Evolutionary conservation across 2,888 invertebrate genomes (phyloP).

Genomic region (Drosophila mayaguana): DNA sequence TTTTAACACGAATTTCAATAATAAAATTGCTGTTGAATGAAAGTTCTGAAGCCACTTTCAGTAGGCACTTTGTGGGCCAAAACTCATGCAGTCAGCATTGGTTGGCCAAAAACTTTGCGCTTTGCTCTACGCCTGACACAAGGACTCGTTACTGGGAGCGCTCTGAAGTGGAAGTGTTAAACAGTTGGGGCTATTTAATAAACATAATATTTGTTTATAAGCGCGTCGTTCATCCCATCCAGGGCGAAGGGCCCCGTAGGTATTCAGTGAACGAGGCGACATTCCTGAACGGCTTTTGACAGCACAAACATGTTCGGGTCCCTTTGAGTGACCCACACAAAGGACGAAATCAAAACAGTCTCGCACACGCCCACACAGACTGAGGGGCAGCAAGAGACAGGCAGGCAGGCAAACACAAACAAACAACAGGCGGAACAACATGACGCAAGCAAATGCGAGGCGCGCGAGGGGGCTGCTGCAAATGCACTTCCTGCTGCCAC

Average conservation of each 20-base stretch:
- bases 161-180: slow-evolving; percentile 49
- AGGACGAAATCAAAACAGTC: slow-evolving; percentile 61
- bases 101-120: slow-evolving; percentile 2
- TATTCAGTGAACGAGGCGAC: slow-evolving; percentile 11
- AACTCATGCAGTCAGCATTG: slow-evolving; percentile 9
- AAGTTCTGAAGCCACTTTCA: slow-evolving; percentile 15
- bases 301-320: slow-evolving; percentile 42
- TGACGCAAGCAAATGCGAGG: not conserved
- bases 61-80: slow-evolving; percentile 14
- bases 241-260: not conserved
- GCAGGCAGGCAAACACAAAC: slow-evolving; percentile 25
- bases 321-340: slow-evolving; percentile 56
- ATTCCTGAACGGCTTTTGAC: slow-evolving; percentile 47
- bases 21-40: slow-evolving; percentile 13
- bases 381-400: not conserved
- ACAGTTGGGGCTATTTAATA: slow-evolving; percentile 65
- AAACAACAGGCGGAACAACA: slow-evolving; percentile 16
- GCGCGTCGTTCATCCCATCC: slow-evolving; percentile 13
- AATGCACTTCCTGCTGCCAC: slow-evolving; percentile 60
- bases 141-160: slow-evolving; percentile 27
- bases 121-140: not conserved
- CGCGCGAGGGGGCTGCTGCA: slow-evolving; percentile 2
- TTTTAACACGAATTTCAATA: slow-evolving; percentile 11
- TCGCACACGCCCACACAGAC: slow-evolving; percentile 11
- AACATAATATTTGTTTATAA: slow-evolving; percentile 65